These are phyloP conservation scores for Nestor notabilis DNA, from an alignment of 2,113 vertebrate species.

Conservation along the genomic window DNA sequence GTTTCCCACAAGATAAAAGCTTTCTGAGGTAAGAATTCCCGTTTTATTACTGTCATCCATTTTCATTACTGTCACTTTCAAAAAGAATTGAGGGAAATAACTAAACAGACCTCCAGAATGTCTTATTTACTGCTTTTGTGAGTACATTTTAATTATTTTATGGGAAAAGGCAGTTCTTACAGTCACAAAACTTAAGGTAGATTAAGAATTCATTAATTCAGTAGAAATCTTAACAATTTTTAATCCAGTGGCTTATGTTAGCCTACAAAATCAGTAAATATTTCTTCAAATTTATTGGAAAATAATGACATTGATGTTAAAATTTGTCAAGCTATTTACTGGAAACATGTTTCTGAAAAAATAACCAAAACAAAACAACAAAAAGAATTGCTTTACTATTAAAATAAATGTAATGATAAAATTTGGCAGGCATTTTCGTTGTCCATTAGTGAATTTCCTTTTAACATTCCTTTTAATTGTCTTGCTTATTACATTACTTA, in stretches of 20 bases:
- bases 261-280: background rate
- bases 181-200: background rate
- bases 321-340: background rate
- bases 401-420: background rate
- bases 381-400: background rate
- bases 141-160: background rate
- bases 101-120: background rate
- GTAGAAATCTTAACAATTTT: background rate
- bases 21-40: background rate
- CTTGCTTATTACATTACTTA: background rate
- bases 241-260: background rate
- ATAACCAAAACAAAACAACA: background rate
- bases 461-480: background rate
- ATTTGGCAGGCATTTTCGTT: background rate
- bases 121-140: background rate
- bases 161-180: background rate
- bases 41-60: background rate
- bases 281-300: background rate
- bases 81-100: background rate
- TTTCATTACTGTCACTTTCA: background rate
- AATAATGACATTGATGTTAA: background rate
- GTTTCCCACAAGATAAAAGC: background rate
- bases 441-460: background rate
- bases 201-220: background rate
- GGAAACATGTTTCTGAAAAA: background rate